Base-by-base conservation (phyloP, 30 jellyfish, hydroid and myxozoan species). In the Hydractinia echinata region DNA sequence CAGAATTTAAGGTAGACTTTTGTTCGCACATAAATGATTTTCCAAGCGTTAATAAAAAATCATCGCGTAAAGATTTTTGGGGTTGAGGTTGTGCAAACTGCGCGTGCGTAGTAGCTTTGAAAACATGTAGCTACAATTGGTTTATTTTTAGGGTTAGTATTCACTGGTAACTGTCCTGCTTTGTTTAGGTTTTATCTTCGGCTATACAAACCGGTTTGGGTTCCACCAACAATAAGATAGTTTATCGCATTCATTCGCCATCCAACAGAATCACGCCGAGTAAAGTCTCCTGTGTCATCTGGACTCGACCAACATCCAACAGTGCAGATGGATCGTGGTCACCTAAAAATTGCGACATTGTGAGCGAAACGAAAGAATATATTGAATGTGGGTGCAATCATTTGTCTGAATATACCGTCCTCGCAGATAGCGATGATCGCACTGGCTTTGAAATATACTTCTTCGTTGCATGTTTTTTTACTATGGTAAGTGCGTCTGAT, bases 341-440 rank as follows among this genome's bases (percentile, higher is more conserved):
- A 14, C 8, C 94, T 51, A 81, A 55, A 10, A 83, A 88, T 67
- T 93, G 99, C 85, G 72, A 77, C 58, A 54, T 93, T 20, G 70
- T 79, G 89, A 90, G 88, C 10, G 67, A 93, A 70, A 50, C 95
- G 16, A 84, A 86, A 69, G 67, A 77, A 54, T 93, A 83, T 70
- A 95, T 93, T 11, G 96, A 93, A 81, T 93, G 99, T 79, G 96
- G 84, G 54, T 93, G 99, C 62, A 81, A 76, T 18, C 99, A 93
- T 72, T 48, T 93, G 86, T 93, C 99, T 6, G 96, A 93, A 74
- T 93, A 87, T 78, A 95, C 99, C 51, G 96, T 88, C 51, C 86
- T 86, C 10, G 99, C 99, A 1, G 64, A 64, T n/a, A 87, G 96
- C 81, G 99, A 93, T 71, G 64, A 93, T 76, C 67, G 96, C 64